phyloP scores from a whole-genome alignment of 2,113 vertebrate species.

The Centropus unirufus region DNA sequence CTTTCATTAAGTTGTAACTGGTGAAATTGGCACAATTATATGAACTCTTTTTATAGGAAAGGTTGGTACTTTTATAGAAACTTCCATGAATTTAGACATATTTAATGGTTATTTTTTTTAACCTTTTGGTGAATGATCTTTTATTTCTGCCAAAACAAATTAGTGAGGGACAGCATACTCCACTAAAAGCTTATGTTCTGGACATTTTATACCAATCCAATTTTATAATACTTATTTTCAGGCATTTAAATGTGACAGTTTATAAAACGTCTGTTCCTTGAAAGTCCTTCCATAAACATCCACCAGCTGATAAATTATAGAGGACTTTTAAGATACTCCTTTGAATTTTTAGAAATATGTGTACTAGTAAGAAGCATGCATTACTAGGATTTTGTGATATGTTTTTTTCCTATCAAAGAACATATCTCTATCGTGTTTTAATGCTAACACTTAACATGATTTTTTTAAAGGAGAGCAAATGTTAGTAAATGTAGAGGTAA shows the following conservation, averaged over 20 bases:
- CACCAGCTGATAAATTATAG: neutral
- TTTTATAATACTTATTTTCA: neutral
- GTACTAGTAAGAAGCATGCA: neutral
- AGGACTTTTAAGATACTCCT: neutral
- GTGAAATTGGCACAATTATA: neutral
- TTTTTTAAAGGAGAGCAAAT: neutral
- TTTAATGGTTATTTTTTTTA: neutral
- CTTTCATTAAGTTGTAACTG: neutral
- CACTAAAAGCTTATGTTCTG: neutral
- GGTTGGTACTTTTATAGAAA: neutral
- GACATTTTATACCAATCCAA: neutral
- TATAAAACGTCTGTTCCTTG: neutral
- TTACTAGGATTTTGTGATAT: neutral
- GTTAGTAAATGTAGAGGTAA: slow-evolving; percentile 19
- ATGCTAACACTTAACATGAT: neutral
- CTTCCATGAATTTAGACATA: neutral
- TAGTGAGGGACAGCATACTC: neutral
- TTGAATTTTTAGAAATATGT: neutral
- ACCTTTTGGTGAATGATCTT: neutral
- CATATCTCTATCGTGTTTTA: neutral
- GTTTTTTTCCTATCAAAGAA: neutral
- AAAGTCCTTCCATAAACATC: neutral
- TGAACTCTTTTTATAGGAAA: neutral
- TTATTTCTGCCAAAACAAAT: neutral
- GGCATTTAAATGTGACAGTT: neutral